Percentiles rank a stretch among this genome's conserved stretches.
These are phyloP conservation scores for Catostomus latipinnis DNA, from an alignment of 2,797 vertebrate genomes.

Conservation along the genomic window DNA sequence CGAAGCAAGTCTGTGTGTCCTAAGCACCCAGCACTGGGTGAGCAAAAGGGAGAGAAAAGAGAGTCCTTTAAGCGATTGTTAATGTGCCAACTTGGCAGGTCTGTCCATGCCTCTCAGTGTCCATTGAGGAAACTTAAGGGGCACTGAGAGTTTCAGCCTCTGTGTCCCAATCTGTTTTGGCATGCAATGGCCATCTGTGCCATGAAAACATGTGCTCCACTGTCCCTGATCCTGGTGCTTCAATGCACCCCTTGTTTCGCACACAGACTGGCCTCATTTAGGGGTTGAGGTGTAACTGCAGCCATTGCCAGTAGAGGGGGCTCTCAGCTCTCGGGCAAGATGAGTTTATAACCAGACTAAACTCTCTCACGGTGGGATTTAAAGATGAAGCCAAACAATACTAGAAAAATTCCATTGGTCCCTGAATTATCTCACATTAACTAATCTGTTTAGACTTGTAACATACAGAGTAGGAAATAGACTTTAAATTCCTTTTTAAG, in stretches of 20 bases:
- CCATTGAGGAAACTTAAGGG: conserved; percentile 71
- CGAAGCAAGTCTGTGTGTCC: background rate
- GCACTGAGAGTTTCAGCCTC: conserved; percentile 43
- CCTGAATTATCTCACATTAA: conserved; percentile 1
- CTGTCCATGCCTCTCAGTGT: conserved; percentile 61
- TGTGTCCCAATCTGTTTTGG: conserved; percentile 45
- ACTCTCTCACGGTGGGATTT: background rate
- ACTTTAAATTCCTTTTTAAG: too few species aligned
- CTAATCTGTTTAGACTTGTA: conserved; percentile 22
- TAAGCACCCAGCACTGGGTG: conserved; percentile 1
- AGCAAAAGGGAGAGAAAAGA: conserved; percentile 55
- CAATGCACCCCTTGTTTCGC: conserved; percentile 77
- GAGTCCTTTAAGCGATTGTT: conserved; percentile 58
- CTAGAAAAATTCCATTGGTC: conserved; percentile 19
- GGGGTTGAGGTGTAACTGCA: conserved; percentile 32
- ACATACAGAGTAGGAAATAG: background rate
- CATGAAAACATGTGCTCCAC: conserved; percentile 67
- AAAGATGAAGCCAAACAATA: conserved; percentile 11
- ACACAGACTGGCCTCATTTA: conserved; percentile 32
- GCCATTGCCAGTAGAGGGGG: conserved; percentile 70
- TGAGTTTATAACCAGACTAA: conserved; percentile 38
- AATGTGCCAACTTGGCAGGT: conserved; percentile 73
- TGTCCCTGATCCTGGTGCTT: conserved; percentile 45
- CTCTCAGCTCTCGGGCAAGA: conserved; percentile 50
- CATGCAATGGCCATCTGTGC: conserved; percentile 53